Conservation (phyloP, 2,888 invertebrate species). For the Himalopsyche tibetana region DNA sequence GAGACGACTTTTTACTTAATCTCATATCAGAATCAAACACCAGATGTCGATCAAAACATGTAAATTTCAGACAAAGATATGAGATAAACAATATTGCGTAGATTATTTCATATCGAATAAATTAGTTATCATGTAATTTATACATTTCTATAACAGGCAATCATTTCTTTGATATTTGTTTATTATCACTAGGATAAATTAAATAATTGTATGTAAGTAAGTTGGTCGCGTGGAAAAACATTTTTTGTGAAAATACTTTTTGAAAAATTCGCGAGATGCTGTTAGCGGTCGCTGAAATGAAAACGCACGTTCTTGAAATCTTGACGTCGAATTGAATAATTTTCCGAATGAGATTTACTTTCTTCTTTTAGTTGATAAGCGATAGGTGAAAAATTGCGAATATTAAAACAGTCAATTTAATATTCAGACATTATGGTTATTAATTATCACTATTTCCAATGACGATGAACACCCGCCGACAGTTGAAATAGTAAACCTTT, state of each 20-base stretch:
- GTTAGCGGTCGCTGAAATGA: neutral
- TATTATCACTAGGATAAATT: no score
- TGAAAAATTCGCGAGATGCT: neutral
- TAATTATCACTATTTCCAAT: neutral
- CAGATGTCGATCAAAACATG: no score
- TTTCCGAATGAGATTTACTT: neutral
- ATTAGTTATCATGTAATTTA: no score
- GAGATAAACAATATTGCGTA: no score
- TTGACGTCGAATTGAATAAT: neutral
- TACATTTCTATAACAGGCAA: no score
- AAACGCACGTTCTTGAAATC: neutral
- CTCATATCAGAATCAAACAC: no score
- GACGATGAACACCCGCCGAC: conserved; percentile 2
- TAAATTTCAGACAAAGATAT: no score
- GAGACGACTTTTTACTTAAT: no score
- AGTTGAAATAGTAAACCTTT: conserved; percentile 14
- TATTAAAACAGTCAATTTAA: neutral
- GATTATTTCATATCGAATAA: no score
- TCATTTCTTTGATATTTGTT: no score
- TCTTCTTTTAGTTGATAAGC: neutral
- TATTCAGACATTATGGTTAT: neutral
- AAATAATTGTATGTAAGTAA: no score
- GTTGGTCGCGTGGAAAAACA: neutral
- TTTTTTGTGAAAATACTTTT: neutral
- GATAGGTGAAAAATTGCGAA: neutral